Evolutionary conservation across 1,140 invertebrate genomes (phyloP).

Genomic region (Dendroctonus ponderosae): DNA sequence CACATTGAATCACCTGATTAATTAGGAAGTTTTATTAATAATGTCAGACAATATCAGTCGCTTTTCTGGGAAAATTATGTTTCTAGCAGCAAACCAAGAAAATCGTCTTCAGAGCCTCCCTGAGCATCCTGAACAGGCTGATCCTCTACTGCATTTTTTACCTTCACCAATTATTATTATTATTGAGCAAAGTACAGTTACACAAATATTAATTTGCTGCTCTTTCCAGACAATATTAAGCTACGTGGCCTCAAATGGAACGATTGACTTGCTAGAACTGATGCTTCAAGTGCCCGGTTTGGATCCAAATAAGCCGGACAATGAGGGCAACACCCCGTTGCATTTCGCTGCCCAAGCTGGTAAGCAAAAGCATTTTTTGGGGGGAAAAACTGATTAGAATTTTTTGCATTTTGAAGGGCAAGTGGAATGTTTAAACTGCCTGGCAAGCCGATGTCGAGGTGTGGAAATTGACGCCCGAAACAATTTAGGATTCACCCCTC

Average conservation of each 20-base stretch:
- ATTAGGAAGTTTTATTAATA: too few species aligned
- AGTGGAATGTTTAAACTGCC: conserved; percentile 67
- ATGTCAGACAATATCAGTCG: too few species aligned
- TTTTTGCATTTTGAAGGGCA: conserved; percentile 60
- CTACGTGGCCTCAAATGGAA: conserved; percentile 66
- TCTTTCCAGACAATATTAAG: conserved; percentile 66
- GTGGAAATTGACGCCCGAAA: conserved; percentile 72
- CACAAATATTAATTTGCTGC: too few species aligned
- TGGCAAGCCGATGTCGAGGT: conserved; percentile 64
- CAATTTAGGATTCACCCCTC: conserved; percentile 69
- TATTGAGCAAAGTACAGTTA: too few species aligned
- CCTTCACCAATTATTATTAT: too few species aligned
- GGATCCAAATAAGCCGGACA: conserved; percentile 73
- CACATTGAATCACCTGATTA: too few species aligned
- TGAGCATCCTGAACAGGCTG: too few species aligned
- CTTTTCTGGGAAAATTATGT: too few species aligned
- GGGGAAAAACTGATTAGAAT: background rate
- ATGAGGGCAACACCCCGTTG: conserved; percentile 78
- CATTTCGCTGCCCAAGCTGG: conserved; percentile 81
- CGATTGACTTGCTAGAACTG: conserved; percentile 61
- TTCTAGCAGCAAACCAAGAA: too few species aligned
- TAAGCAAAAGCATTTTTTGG: conserved; percentile 46
- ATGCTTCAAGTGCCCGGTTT: conserved; percentile 61
- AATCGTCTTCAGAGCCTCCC: too few species aligned
- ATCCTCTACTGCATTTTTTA: too few species aligned